These are phyloP conservation scores for Campylomormyrus numenius DNA, from an alignment of 2,113 vertebrate genomes.

Conservation along the genomic window DNA sequence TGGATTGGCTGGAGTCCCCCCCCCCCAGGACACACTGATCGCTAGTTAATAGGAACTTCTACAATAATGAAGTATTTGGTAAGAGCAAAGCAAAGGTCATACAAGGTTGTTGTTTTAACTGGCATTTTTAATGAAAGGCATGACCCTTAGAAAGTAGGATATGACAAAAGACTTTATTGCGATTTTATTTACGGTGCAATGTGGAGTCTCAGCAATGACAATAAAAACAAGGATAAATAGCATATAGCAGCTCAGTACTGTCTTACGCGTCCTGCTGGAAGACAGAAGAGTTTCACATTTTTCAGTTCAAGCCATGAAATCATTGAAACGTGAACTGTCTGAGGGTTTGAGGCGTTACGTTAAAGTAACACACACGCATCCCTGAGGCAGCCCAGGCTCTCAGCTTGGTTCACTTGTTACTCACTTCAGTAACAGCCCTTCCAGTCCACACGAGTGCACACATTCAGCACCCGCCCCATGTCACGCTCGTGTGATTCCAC, in stretches of 20 bases:
- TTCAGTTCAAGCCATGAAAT: constrained; percentile 25
- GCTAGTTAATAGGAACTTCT: not conserved
- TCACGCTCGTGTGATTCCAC: constrained; percentile 19
- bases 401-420: constrained; percentile 29
- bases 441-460: constrained; percentile 22
- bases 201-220: not conserved
- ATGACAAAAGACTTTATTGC: not conserved
- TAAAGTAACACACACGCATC: not conserved
- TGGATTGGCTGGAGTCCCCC: not conserved
- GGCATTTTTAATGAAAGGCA: constrained; percentile 40
- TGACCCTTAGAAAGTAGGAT: constrained; percentile 23
- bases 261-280: constrained; percentile 31
- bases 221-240: not conserved
- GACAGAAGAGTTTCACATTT: constrained; percentile 41
- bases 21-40: not conserved
- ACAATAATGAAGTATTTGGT: not conserved
- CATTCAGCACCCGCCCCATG: constrained; percentile 29
- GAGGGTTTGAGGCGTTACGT: constrained; percentile 17
- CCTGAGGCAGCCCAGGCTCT: constrained; percentile 52
- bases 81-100: not conserved
- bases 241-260: constrained; percentile 31
- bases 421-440: constrained; percentile 22
- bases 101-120: constrained; percentile 19
- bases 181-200: constrained; percentile 15
- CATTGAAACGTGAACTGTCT: constrained; percentile 51